phyloP scores from a whole-genome alignment of 2,888 invertebrate species.

The Andrena flavipes region DNA sequence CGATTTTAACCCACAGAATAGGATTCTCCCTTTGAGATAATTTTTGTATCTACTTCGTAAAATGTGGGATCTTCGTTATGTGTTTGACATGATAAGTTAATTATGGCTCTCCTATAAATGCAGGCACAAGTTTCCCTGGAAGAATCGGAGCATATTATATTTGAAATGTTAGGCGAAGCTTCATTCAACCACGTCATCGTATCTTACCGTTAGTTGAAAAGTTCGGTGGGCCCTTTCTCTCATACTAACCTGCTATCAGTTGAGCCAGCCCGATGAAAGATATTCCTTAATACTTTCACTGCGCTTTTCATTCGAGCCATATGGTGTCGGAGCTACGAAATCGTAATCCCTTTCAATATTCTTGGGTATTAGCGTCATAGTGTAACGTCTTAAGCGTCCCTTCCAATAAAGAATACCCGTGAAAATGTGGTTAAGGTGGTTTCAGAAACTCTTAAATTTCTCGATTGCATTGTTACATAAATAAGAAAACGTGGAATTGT shows the following conservation, averaged over 20 bases:
- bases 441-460: conserved; percentile 23
- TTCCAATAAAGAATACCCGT: conserved; percentile 39
- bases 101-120: no score
- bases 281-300: conserved; percentile 64
- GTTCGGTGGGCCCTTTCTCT: background rate
- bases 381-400: conserved; percentile 48
- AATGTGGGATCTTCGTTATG: no score
- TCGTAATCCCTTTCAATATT: conserved; percentile 63
- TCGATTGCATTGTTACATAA: conserved; percentile 6
- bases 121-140: no score
- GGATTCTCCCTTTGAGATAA: no score
- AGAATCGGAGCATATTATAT: no score
- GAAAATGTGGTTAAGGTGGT: conserved; percentile 2
- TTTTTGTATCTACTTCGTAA: no score
- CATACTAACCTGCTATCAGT: conserved; percentile 11
- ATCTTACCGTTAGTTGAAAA: background rate
- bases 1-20: no score
- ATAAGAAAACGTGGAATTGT: background rate
- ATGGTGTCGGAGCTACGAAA: conserved; percentile 60
- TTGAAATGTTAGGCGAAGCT: background rate
- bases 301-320: conserved; percentile 65
- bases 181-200: background rate
- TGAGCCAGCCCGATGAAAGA: conserved; percentile 26
- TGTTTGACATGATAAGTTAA: no score
- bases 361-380: conserved; percentile 7